Evolutionary conservation across 2,888 invertebrate species (phyloP).

Genomic region (Philonicus albiceps): DNA sequence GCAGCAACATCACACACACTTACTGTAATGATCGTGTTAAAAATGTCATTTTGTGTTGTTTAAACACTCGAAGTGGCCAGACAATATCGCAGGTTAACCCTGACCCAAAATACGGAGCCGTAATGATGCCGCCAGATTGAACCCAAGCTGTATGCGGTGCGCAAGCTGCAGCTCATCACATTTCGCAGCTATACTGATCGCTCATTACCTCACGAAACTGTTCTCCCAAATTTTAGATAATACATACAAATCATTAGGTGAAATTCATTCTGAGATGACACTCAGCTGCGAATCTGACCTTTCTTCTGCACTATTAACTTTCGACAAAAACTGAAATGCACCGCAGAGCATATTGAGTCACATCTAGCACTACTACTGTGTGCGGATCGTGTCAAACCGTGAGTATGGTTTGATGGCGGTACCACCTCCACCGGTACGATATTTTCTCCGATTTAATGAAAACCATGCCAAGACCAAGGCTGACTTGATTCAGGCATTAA

Average conservation of each 20-base stretch:
- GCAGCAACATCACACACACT: not conserved
- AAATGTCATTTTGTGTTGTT: constrained; percentile 2
- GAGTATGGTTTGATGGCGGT: constrained; percentile 16
- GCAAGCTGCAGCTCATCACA: not conserved
- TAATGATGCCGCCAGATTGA: constrained; percentile 47
- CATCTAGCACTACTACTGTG: not conserved
- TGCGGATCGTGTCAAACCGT: not conserved
- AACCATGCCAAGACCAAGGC: constrained; percentile 49
- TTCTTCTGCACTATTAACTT: constrained; percentile 17
- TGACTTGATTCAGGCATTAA: constrained; percentile 31
- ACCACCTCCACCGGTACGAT: constrained; percentile 17
- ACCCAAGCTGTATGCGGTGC: constrained; percentile 30
- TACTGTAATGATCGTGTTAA: not conserved
- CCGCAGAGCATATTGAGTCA: not conserved
- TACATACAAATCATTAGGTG: not conserved
- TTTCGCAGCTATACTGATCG: not conserved
- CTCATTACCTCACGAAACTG: constrained; percentile 1
- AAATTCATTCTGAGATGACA: not conserved
- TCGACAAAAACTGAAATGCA: not conserved
- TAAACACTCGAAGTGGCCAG: constrained; percentile 50
- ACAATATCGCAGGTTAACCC: constrained; percentile 61
- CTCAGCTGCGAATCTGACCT: not conserved
- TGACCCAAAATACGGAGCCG: constrained; percentile 58
- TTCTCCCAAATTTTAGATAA: not conserved
- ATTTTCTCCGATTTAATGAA: constrained; percentile 38